Evolutionary conservation across 2,888 invertebrate species (phyloP).

Genomic region (Bedellia somnulentella): DNA sequence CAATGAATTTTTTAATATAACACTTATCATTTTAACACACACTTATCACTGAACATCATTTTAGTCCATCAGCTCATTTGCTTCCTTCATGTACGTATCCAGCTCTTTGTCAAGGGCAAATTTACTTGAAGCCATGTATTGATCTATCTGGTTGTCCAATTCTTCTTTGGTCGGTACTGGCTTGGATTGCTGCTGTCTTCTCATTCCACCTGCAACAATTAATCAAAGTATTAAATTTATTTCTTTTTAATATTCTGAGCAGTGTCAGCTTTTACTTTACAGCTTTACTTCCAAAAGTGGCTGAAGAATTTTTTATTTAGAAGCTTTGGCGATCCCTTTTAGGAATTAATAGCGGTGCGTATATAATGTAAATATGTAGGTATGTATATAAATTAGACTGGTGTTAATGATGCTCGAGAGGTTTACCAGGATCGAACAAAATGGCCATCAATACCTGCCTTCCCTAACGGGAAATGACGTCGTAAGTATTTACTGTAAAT

Average conservation of each 20-base stretch:
- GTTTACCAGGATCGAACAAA: no score
- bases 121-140: conserved; percentile 71
- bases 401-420: not conserved
- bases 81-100: conserved; percentile 56
- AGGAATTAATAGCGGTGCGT: no score
- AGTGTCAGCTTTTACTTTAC: not conserved
- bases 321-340: no score
- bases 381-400: not conserved
- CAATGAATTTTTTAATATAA: no score
- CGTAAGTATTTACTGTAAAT: not conserved
- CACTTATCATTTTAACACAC: no score
- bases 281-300: no score
- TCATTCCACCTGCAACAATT: conserved; percentile 18
- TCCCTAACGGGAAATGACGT: no score
- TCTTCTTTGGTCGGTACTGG: conserved; percentile 56
- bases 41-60: no score
- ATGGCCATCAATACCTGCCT: no score
- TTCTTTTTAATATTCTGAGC: not conserved
- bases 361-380: not conserved
- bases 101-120: conserved; percentile 57
- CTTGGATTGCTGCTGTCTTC: conserved; percentile 15
- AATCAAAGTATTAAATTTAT: not conserved
- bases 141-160: conserved; percentile 69
- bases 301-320: no score
- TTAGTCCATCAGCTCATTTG: no score